These are phyloP conservation scores for Saccostrea glomerata DNA, from an alignment of 1,140 invertebrate genomes.

Conservation along the genomic window DNA sequence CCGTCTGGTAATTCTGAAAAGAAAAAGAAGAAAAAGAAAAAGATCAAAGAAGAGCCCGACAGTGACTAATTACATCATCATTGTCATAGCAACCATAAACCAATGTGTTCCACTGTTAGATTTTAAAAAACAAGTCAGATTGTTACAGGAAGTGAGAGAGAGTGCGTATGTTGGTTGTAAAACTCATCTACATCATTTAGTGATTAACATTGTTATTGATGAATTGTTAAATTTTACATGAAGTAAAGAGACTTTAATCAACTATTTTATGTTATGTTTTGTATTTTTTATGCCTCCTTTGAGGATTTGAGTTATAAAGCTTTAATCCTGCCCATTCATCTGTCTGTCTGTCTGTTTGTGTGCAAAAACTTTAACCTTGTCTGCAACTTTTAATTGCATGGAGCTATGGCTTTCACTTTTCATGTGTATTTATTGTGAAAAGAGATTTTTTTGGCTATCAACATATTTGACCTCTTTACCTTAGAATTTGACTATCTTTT, in stretches of 20 bases:
- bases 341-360: too few relatives aligned
- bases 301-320: too few relatives aligned
- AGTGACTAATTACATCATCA: conserved; percentile 30
- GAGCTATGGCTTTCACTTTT: too few relatives aligned
- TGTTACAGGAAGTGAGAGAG: neutral
- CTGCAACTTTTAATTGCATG: too few relatives aligned
- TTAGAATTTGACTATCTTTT: too few relatives aligned
- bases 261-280: too few relatives aligned
- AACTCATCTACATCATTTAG: neutral
- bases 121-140: neutral
- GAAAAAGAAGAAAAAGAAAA: conserved; percentile 72
- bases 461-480: too few relatives aligned
- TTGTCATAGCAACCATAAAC: conserved; percentile 17
- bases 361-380: too few relatives aligned
- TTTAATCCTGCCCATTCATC: too few relatives aligned
- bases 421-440: too few relatives aligned
- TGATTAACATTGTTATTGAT: neutral
- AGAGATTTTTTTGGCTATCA: too few relatives aligned
- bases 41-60: conserved; percentile 57
- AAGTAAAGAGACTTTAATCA: neutral
- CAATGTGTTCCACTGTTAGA: conserved; percentile 20
- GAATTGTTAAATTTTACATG: neutral
- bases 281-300: too few relatives aligned
- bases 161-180: neutral
- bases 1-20: conserved; percentile 53